These are phyloP conservation scores for Drosophila ambigua DNA, from an alignment of 1,140 invertebrate species.

Conservation along the genomic window DNA sequence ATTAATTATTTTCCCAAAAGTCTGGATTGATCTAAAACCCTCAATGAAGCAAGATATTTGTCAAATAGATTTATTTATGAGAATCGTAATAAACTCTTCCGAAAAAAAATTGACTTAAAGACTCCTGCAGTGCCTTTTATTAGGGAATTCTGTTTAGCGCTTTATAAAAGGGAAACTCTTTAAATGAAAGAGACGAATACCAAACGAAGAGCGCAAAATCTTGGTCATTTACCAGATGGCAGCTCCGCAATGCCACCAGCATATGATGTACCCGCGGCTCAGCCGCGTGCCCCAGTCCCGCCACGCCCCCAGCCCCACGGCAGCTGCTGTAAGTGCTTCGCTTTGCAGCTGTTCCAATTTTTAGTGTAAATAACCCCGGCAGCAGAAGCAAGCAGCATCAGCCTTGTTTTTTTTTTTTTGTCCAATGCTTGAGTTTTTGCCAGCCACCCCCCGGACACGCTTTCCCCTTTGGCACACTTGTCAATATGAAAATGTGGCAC, in stretches of 20 bases:
- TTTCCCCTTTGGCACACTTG: conserved; percentile 54
- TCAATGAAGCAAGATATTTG: too few species aligned
- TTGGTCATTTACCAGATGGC: not conserved
- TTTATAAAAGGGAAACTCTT: too few species aligned
- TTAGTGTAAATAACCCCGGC: conserved; percentile 72
- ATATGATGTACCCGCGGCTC: not conserved
- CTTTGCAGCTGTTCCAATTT: conserved; percentile 77
- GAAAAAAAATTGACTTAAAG: too few species aligned
- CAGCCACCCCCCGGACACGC: not conserved
- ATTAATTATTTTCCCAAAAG: not conserved
- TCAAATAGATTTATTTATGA: too few species aligned
- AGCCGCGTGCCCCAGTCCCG: not conserved
- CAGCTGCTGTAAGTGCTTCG: conserved; percentile 58
- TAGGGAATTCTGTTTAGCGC: too few species aligned
- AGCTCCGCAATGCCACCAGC: not conserved
- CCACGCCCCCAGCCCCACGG: conserved; percentile 25
- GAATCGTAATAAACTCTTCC: too few species aligned
- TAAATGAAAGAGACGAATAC: too few species aligned
- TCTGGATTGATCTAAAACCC: not conserved
- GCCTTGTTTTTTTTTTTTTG: conserved; percentile 43
- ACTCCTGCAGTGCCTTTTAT: too few species aligned
- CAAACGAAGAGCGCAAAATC: too few species aligned
- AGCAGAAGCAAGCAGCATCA: conserved; percentile 26
- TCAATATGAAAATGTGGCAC: conserved; percentile 71
- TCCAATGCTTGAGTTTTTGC: conserved; percentile 47